A percentile compares a stretch with the other conserved stretches of the same genome.
Conservation (phyloP, 2,888 invertebrate species). For the Myopa testacea region DNA sequence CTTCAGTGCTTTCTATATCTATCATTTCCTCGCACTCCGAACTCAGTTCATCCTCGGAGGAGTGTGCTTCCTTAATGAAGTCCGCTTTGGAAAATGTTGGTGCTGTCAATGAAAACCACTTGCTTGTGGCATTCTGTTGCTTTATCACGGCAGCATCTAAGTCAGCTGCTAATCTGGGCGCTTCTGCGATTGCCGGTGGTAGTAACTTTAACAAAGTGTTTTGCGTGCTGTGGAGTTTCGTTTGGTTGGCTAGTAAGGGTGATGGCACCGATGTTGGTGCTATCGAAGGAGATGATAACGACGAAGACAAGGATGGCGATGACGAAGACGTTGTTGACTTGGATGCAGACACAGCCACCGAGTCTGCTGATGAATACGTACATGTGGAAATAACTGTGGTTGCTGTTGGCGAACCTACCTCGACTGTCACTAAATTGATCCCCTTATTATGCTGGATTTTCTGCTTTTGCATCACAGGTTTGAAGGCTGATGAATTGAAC, state of each 20-base stretch:
- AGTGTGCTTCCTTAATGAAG: constrained; percentile 51
- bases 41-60: constrained; percentile 70
- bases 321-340: constrained; percentile 27
- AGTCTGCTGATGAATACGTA: constrained; percentile 35
- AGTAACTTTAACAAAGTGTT: neutral
- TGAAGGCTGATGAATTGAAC: constrained; percentile 57
- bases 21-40: constrained; percentile 75
- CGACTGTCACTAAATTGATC: neutral
- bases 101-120: neutral
- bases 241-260: neutral
- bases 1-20: constrained; percentile 89
- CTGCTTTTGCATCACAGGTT: constrained; percentile 53
- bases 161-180: neutral
- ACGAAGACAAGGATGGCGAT: constrained; percentile 13
- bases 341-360: constrained; percentile 45
- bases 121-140: neutral
- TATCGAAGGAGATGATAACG: constrained; percentile 29
- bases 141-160: constrained; percentile 17
- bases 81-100: constrained; percentile 16
- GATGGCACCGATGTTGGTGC: neutral
- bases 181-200: neutral
- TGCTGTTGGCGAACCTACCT: neutral
- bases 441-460: constrained; percentile 13
- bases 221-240: neutral
- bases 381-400: constrained; percentile 4